Conservation (phyloP, 2,797 vertebrate species). For the Lophius americanus region DNA sequence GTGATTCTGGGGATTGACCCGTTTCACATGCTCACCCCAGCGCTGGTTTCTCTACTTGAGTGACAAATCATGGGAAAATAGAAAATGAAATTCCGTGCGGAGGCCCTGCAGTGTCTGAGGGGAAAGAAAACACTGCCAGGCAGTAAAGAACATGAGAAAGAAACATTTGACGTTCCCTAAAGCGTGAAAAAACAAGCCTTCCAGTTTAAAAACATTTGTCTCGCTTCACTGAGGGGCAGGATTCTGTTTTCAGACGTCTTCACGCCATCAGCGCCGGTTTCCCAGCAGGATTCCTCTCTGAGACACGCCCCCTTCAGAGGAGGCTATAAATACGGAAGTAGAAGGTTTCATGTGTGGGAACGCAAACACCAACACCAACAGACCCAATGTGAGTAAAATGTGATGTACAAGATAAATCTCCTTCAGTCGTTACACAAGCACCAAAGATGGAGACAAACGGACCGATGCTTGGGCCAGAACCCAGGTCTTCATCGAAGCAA, state of each 20-base stretch:
- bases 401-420: no score
- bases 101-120: slow-evolving; percentile 23
- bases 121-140: slow-evolving; percentile 40
- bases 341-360: neutral
- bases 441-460: no score
- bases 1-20: slow-evolving; percentile 1
- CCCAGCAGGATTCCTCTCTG: neutral
- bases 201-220: slow-evolving; percentile 4
- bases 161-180: slow-evolving; percentile 12
- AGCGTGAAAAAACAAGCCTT: slow-evolving; percentile 33
- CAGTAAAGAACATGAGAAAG: slow-evolving; percentile 27
- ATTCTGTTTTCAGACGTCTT: slow-evolving; percentile 38
- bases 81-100: slow-evolving; percentile 35
- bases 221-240: slow-evolving; percentile 40
- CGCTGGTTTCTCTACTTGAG: slow-evolving; percentile 12
- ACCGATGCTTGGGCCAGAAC: no score
- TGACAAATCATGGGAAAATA: slow-evolving; percentile 26
- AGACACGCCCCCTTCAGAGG: neutral
- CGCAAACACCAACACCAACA: neutral
- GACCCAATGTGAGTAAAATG: neutral
- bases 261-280: slow-evolving; percentile 4
- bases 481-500: no score
- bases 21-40: slow-evolving; percentile 10
- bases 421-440: no score
- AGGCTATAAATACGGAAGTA: neutral